A percentile compares a stretch with the other conserved stretches of the same genome.
Conservation (phyloP, 2,888 invertebrate species). For the Sminthurides aquaticus region DNA sequence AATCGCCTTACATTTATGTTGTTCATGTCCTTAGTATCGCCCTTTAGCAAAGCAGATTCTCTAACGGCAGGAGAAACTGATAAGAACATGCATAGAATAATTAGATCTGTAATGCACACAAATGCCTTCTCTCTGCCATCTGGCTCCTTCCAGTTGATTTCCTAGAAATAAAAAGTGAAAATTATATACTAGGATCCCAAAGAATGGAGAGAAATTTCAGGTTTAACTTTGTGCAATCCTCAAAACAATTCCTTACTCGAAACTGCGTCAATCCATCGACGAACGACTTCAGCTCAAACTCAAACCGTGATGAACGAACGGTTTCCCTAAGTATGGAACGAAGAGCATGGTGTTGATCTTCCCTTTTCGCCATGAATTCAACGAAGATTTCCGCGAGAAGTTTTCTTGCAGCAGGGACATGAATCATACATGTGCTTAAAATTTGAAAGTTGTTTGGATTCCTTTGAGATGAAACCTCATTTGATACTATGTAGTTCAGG, state of each 20-base stretch:
- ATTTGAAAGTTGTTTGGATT: constrained; percentile 94
- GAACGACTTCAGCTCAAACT: constrained; percentile 69
- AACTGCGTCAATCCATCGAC: constrained; percentile 65
- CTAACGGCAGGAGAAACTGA: constrained; percentile 67
- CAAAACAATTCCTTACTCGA: no score
- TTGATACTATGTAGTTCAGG: constrained; percentile 85
- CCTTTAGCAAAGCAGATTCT: constrained; percentile 57
- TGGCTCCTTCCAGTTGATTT: constrained; percentile 28
- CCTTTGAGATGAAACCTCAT: constrained; percentile 77
- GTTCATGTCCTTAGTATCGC: constrained; percentile 45
- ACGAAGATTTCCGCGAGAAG: constrained; percentile 72
- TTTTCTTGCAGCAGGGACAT: constrained; percentile 73
- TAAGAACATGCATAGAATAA: constrained; percentile 76
- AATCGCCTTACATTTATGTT: constrained; percentile 28
- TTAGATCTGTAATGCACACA: constrained; percentile 71
- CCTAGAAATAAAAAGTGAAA: constrained; percentile 14
- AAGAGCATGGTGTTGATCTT: constrained; percentile 82
- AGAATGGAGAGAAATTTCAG: neutral
- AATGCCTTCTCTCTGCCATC: constrained; percentile 64
- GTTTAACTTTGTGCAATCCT: no score
- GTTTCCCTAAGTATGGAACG: constrained; percentile 81
- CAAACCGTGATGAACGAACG: constrained; percentile 72
- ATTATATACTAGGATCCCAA: constrained; percentile 3
- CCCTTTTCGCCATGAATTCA: constrained; percentile 76
- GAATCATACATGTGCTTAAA: constrained; percentile 78